A percentile compares a stretch with the other conserved stretches of the same genome.
Evolutionary conservation across 2,888 invertebrate species (phyloP).

Genomic region (Andrena fulva): DNA sequence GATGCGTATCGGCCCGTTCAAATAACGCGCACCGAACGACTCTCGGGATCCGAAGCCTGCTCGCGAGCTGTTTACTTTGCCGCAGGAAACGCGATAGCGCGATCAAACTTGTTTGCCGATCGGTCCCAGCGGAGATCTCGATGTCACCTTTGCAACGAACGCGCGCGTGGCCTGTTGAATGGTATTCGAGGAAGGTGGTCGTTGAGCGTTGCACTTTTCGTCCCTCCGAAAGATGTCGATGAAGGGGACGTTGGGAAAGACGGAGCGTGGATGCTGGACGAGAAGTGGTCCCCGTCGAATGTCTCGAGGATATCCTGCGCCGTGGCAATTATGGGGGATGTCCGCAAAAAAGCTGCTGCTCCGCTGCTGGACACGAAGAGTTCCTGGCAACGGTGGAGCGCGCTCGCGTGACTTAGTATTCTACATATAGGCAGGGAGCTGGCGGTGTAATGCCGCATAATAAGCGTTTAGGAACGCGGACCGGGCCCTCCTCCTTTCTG

Average conservation of each 20-base stretch:
- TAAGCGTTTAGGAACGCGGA: constrained; percentile 79
- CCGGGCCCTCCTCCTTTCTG: constrained; percentile 30
- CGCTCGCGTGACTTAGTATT: constrained; percentile 81
- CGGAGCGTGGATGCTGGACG: too few species aligned
- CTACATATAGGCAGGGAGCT: constrained; percentile 66
- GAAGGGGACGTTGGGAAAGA: too few species aligned
- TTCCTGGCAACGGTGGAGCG: constrained; percentile 69
- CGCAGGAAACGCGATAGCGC: too few species aligned
- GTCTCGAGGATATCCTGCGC: constrained; percentile 62
- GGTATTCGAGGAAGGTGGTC: too few species aligned
- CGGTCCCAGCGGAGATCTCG: too few species aligned
- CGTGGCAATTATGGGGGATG: constrained; percentile 70
- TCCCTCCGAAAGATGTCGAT: too few species aligned
- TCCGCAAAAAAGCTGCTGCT: constrained; percentile 71
- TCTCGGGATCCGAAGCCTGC: constrained; percentile 4
- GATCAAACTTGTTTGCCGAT: too few species aligned
- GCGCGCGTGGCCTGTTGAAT: too few species aligned
- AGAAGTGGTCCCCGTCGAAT: background rate
- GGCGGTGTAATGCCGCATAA: constrained; percentile 77
- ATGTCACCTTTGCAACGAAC: too few species aligned
- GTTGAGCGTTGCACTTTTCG: too few species aligned
- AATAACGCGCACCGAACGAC: constrained; percentile 36
- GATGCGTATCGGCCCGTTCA: constrained; percentile 59
- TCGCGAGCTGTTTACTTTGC: background rate
- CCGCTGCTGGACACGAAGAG: constrained; percentile 69